phyloP scores from a whole-genome alignment of 2,888 invertebrate genomes.

The Drosophila nr. fundita region DNA sequence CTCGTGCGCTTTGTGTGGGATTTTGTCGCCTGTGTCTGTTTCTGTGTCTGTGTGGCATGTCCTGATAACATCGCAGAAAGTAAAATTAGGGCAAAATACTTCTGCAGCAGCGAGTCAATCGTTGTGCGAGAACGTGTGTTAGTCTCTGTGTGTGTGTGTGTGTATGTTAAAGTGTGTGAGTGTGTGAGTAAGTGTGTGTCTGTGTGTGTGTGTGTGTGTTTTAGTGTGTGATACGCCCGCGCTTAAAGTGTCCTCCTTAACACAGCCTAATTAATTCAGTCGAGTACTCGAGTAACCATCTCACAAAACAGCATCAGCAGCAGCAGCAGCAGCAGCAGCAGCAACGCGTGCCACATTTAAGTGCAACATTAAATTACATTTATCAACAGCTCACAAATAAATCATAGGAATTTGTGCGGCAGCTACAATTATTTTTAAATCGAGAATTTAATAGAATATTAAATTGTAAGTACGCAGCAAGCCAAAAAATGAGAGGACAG shows the following conservation, averaged over 20 bases:
- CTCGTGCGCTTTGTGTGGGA: conserved; percentile 44
- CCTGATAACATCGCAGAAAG: conserved; percentile 80
- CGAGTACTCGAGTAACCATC: conserved; percentile 35
- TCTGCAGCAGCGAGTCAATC: conserved; percentile 45
- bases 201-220: conserved; percentile 33
- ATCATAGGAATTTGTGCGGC: conserved; percentile 34
- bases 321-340: neutral
- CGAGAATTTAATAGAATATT: conserved; percentile 32
- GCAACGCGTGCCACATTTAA: conserved; percentile 34
- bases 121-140: conserved; percentile 18
- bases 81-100: conserved; percentile 79
- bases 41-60: conserved; percentile 61
- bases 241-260: conserved; percentile 65
- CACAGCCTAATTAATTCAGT: conserved; percentile 76
- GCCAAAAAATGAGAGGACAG: neutral
- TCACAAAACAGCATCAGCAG: neutral
- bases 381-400: conserved; percentile 53
- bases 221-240: conserved; percentile 19
- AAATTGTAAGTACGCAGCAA: conserved; percentile 33
- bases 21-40: conserved; percentile 32
- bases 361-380: conserved; percentile 48
- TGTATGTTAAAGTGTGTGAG: conserved; percentile 11
- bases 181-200: conserved; percentile 24
- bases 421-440: conserved; percentile 49
- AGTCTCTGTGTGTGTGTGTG: conserved; percentile 32